Evolutionary conservation across 2,113 vertebrate species (phyloP).

Genomic region (Benitochromis conjunctus): DNA sequence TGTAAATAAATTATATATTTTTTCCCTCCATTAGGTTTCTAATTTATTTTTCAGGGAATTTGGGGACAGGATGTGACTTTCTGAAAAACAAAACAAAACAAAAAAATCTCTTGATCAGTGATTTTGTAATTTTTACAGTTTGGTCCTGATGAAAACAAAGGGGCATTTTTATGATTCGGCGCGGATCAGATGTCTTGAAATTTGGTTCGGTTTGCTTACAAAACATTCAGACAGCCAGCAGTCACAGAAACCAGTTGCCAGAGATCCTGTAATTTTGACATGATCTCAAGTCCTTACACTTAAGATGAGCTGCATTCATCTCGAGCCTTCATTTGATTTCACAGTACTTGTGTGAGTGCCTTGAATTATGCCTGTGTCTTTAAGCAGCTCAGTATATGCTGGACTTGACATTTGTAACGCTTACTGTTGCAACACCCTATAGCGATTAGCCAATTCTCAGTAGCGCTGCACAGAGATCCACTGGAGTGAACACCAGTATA

Average conservation of each 20-base stretch:
- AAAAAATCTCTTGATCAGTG: background rate
- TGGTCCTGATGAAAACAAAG: background rate
- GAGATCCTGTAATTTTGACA: background rate
- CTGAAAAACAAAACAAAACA: background rate
- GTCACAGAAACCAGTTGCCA: background rate
- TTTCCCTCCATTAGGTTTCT: background rate
- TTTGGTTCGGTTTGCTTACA: background rate
- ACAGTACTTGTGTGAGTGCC: rapidly evolving
- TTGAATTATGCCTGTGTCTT: background rate
- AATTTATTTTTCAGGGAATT: background rate
- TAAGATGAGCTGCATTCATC: background rate
- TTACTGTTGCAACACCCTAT: background rate
- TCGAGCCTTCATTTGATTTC: background rate
- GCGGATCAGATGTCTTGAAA: background rate
- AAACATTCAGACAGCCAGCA: background rate
- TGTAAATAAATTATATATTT: conserved; percentile 14
- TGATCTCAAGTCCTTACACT: background rate
- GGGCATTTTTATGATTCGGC: background rate
- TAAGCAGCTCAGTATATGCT: background rate
- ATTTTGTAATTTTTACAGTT: background rate
- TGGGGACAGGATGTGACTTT: background rate
- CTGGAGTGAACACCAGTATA: background rate
- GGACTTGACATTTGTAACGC: background rate
- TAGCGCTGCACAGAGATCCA: background rate
- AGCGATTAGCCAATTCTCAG: background rate